phyloP scores from a whole-genome alignment of 2,113 vertebrate genomes.

The Nanorana parkeri region DNA sequence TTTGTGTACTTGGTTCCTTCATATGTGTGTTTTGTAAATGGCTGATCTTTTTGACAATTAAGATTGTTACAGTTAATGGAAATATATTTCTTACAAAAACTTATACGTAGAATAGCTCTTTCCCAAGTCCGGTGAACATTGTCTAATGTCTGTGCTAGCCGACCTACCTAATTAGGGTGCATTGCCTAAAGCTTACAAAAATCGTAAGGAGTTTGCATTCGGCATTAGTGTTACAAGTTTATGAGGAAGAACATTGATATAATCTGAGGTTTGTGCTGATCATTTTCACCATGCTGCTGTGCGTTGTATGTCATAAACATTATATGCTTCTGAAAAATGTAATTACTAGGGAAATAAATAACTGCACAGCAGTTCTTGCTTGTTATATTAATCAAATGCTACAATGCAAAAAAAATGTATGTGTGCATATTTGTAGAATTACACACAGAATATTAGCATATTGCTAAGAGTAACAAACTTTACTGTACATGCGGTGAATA shows the following conservation, averaged over 20 bases:
- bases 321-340: not conserved
- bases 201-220: not conserved
- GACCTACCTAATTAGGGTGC: not conserved
- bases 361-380: conserved; percentile 5
- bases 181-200: not conserved
- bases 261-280: not conserved
- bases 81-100: too few species aligned
- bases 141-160: not conserved
- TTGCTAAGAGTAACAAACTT: too few species aligned
- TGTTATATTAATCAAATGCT: conserved; percentile 1
- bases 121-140: too few species aligned
- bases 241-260: not conserved
- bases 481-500: too few species aligned
- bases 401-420: too few species aligned
- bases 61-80: too few species aligned
- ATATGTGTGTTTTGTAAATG: too few species aligned
- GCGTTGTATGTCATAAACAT: not conserved
- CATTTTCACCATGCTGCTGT: not conserved
- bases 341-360: not conserved
- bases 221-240: not conserved
- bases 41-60: too few species aligned
- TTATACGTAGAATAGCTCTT: too few species aligned
- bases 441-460: too few species aligned
- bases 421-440: too few species aligned
- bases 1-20: too few species aligned